Evolutionary conservation across 2,797 vertebrate species (phyloP).

Genomic region (Ceyx erithaca): DNA sequence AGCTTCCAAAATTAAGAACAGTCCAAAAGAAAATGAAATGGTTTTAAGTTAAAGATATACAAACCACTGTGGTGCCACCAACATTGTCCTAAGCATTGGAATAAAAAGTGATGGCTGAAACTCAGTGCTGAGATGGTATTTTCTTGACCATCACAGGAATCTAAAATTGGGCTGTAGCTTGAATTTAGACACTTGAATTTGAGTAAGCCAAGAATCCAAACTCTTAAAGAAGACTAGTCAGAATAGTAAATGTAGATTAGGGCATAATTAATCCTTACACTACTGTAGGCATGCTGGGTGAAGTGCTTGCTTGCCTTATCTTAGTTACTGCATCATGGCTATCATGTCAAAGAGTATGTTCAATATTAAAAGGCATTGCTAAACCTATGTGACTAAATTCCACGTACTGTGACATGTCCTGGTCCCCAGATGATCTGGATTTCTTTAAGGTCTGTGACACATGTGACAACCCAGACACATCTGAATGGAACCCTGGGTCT

Average conservation of each 20-base stretch:
- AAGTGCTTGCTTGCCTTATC: neutral
- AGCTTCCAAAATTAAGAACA: neutral
- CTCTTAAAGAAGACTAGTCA: neutral
- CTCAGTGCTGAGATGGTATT: neutral
- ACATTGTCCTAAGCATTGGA: neutral
- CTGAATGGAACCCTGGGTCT: neutral
- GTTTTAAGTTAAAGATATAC: neutral
- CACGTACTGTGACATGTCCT: neutral
- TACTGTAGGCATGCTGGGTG: neutral
- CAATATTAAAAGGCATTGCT: neutral
- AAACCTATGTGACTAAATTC: neutral
- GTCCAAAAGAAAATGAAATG: neutral
- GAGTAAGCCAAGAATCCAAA: neutral
- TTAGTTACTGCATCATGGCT: neutral
- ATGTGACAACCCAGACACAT: neutral
- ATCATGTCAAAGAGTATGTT: neutral
- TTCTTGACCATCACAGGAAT: neutral
- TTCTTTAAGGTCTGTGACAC: neutral
- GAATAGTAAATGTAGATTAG: neutral
- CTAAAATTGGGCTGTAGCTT: neutral
- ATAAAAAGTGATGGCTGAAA: neutral
- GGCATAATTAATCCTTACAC: neutral
- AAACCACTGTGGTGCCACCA: neutral
- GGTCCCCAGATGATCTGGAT: neutral
- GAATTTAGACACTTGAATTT: neutral